Base-by-base conservation (phyloP, 1,140 invertebrate species). In the Carposina sasakii region DNA sequence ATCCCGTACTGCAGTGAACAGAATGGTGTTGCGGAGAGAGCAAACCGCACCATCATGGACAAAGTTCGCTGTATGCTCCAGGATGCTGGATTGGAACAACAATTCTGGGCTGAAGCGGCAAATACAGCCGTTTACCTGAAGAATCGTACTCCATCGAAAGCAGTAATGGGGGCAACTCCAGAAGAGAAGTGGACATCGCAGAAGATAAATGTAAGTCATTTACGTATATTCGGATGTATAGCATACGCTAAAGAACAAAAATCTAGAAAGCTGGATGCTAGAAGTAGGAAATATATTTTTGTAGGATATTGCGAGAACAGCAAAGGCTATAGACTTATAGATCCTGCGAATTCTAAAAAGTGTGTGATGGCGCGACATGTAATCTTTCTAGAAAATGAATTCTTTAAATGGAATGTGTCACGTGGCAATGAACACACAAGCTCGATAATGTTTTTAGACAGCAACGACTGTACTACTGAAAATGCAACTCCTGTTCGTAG, bases 91-190 rank as follows among this genome's bases (percentile, higher is more conserved):
- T 54, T 85, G 30, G 16, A 31, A 4, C 67, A 70, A 19, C 51
- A 44, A n/a, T 81, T 67, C 56, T 87, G 85, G 85, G 77, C 71
- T n/a, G 85, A n/a, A n/a, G n/a, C n/a, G n/a, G n/a, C n/a, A n/a
- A 43, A 51, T 9, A 76, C 67, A 2, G 76, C 81, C 4, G 60
- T 62, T 19, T 82, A 83, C 51, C 47, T 85, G 15, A 67, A 60
- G 24, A 86, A 86, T 45, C 53, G 71, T 37, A 42, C 52, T 4
- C 62, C 58, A 23, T 57, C 52, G 8, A 60, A 48, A 20, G 44
- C 44, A 10, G 44, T 47, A 4, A 19, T 34, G 15, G 44, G 44
- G 2, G 12, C 19, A 13, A 34, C 30, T 22, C 49, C 49, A 1
- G 41, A 52, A 15, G 49, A 52, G 44, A 37, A 24, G n/a, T 52